Conservation (phyloP, 1,140 invertebrate species). For the Nasonia giraulti region DNA sequence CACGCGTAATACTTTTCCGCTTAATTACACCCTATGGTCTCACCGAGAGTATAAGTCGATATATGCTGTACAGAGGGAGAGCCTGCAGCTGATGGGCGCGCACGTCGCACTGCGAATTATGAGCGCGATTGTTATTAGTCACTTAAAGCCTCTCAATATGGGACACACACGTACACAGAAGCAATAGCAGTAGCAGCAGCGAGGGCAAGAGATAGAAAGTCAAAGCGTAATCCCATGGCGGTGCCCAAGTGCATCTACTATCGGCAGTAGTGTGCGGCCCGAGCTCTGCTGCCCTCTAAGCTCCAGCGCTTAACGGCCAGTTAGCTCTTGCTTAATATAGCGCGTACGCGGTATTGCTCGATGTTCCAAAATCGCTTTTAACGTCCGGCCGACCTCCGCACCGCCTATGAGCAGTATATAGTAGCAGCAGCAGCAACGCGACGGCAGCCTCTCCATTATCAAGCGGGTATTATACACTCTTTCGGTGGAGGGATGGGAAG, state of each 20-base stretch:
- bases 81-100: not conserved
- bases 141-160: constrained; percentile 18
- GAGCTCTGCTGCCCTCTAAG: not conserved
- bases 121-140: constrained; percentile 32
- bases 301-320: constrained; percentile 22
- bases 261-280: not conserved
- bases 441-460: constrained; percentile 10
- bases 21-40: not conserved
- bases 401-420: not conserved
- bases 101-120: not conserved
- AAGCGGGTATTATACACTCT: constrained; percentile 2
- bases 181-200: not conserved
- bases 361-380: constrained; percentile 31
- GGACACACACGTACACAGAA: not conserved
- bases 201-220: constrained; percentile 17
- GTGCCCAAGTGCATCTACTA: constrained; percentile 19
- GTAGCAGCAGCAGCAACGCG: not conserved
- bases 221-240: not conserved
- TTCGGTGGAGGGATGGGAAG: not conserved
- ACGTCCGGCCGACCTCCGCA: not conserved
- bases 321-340: constrained; percentile 42
- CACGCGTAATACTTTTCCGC: not conserved
- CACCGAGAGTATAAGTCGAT: not conserved
- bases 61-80: not conserved
- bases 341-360: constrained; percentile 15